Conservation (phyloP, 2,113 vertebrate species). For the Talpa occidentalis region DNA sequence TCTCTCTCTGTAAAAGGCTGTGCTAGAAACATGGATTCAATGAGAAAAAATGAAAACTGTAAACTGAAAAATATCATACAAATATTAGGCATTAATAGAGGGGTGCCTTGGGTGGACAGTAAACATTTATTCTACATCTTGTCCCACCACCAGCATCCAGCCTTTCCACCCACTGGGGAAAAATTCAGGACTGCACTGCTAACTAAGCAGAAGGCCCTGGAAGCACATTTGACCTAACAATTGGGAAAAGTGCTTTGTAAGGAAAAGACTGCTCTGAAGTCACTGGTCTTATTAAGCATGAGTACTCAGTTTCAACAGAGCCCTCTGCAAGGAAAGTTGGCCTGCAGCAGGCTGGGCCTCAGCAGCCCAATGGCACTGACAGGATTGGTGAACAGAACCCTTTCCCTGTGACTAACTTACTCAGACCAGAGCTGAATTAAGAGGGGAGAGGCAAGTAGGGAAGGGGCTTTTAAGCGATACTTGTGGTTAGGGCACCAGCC, state of each 20-base stretch:
- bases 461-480: neutral
- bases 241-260: slow-evolving; percentile 35
- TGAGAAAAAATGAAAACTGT: neutral
- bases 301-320: neutral
- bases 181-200: neutral
- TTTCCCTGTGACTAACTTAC: neutral
- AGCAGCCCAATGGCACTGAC: too few relatives aligned
- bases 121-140: neutral
- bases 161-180: neutral
- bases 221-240: neutral
- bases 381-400: neutral
- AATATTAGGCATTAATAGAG: neutral
- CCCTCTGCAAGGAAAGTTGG: neutral
- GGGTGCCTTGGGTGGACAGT: neutral
- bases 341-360: neutral
- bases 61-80: neutral
- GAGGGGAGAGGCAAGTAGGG: neutral
- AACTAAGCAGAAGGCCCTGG: slow-evolving; percentile 29
- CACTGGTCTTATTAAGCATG: neutral
- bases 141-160: neutral
- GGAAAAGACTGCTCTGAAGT: neutral
- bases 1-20: neutral
- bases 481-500: neutral
- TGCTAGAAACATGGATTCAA: neutral
- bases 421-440: neutral